phyloP scores from a whole-genome alignment of 1,140 invertebrate species.

The Penaeus indicus region DNA sequence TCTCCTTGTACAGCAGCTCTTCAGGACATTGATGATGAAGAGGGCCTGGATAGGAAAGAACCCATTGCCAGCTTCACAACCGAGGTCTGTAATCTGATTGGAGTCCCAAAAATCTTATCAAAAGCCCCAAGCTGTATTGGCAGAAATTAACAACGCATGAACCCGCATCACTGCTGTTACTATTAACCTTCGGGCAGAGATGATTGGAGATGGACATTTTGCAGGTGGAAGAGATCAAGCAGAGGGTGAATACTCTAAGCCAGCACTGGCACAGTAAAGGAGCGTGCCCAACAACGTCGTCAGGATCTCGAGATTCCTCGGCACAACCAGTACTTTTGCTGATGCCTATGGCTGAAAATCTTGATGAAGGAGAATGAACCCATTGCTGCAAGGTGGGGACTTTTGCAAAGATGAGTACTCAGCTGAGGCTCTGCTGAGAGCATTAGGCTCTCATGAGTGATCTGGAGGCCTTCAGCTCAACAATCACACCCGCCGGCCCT shows the following conservation, averaged over 20 bases:
- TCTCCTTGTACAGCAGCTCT: slow-evolving; percentile 94
- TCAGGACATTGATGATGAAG: slow-evolving; percentile 98
- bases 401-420: slow-evolving; percentile 99
- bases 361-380: slow-evolving; percentile 99
- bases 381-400: slow-evolving; percentile 90
- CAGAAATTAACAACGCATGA: slow-evolving; percentile 99
- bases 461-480: slow-evolving; percentile 96
- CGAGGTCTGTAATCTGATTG: slow-evolving; percentile 97
- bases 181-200: slow-evolving; percentile 86
- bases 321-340: slow-evolving; percentile 90
- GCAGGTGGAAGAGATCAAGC: slow-evolving; percentile 91
- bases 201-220: slow-evolving; percentile 94
- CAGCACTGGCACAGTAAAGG: slow-evolving; percentile 90
- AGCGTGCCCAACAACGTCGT: slow-evolving; percentile 88
- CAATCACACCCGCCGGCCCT: slow-evolving; percentile 90
- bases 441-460: slow-evolving; percentile 98
- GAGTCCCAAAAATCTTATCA: slow-evolving; percentile 99
- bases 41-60: slow-evolving; percentile 99
- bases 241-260: slow-evolving; percentile 82
- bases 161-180: slow-evolving; percentile 90
- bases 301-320: slow-evolving; percentile 96
- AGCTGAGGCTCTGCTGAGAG: slow-evolving; percentile 96
- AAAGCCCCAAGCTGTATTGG: slow-evolving; percentile 98
- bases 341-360: slow-evolving; percentile 99
- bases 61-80: slow-evolving; percentile 96